Evolutionary conservation across 2,113 vertebrate species (phyloP), one percentile per base, ranked within the genome.

Genomic region (Nyctibius bracteatus): DNA sequence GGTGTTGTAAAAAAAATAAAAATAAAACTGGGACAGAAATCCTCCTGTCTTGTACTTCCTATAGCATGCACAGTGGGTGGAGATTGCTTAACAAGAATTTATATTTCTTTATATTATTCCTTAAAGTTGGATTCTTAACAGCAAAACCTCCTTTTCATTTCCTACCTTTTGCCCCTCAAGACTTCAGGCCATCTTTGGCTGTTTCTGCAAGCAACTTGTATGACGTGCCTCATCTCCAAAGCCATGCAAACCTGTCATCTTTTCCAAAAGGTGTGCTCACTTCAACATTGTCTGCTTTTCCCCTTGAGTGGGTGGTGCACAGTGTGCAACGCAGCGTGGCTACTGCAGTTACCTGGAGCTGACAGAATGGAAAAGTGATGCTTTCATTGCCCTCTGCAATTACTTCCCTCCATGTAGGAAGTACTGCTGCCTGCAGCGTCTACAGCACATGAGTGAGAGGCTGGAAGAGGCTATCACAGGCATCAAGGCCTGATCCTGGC

Each of bases 21-120:
- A 85, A 97, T 94, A 97, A 97, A 98, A 90, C 39, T 17, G 52
- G 81, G 84, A 86, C 51, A 90, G 61, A 96, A 90, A 58, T 78
- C 12, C 17, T 90, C 43, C 31, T 68, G 35, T 46, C 27, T 85
- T 74, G 46, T 75, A 8, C 62, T 90, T 83, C 57, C 51, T 88
- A 10, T 17, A 65, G 55, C 23, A 16, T 24, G 37, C 46, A 17
- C 15, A 10, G 5, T 25, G n/a, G 14, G 19, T 33, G 21, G 19
- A 44, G 13, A 47, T 81, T 51, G 59, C 68, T 59, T 72, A 57
- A 75, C 4, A 31, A 23, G 28, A 55, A 31, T 27, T 61, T n/a
- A 5, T 79, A 16, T 33, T 86, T 22, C 35, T 92, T 74, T 54
- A 9, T 37, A 15, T 41, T 44, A 20, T 77, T 85, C 14, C 27